Evolutionary conservation across 2,888 invertebrate species (phyloP), one percentile per base, ranked within the genome.

Genomic region (Synanthedon vespiformis): DNA sequence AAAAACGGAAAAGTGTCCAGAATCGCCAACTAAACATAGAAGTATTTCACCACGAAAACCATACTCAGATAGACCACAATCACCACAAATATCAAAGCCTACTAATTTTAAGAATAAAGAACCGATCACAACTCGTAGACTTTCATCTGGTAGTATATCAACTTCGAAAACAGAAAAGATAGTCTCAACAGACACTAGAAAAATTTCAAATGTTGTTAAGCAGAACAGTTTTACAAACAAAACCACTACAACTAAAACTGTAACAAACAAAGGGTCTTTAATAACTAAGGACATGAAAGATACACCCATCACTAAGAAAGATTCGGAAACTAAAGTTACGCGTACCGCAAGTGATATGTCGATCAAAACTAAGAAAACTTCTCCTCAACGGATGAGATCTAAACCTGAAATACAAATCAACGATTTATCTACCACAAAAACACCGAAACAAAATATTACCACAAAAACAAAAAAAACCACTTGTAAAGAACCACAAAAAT

Each of bases 301-400:
- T 41, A 81, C 77, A 2, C 69, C 73, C 3, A 72, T 68, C 14
- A 72, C 81, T 48, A 88, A 75, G 56, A 84, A 77, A 61, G 78
- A 80, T 50, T 56, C 55, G 14, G 88, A 89, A 48, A 56, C 64
- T 16, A 89, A 88, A 70, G 83, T 90, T 48, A 84, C 80, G 3
- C 83, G 90, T 44, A 90, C 90, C 18, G 74, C 84, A 4, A 91
- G 90, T 64, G 91, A 91, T 54, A 85, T 85, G 53, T 70, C 87
- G n/a, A 82, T 89, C 8, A 90, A 89, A 68, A 69, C 81, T 1
- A 80, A 82, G 57, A 83, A 84, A 62, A 63, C 61, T 57, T 70
- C 80, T 1, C 86, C 89, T 5, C 80, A 83, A 57, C 73, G 82
- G 66, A 74, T 83, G 53, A 87, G 77, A 58, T 85, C 88, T 0